Evolutionary conservation across 2,888 invertebrate genomes (phyloP).

Genomic region (Ectemnius cavifrons): DNA sequence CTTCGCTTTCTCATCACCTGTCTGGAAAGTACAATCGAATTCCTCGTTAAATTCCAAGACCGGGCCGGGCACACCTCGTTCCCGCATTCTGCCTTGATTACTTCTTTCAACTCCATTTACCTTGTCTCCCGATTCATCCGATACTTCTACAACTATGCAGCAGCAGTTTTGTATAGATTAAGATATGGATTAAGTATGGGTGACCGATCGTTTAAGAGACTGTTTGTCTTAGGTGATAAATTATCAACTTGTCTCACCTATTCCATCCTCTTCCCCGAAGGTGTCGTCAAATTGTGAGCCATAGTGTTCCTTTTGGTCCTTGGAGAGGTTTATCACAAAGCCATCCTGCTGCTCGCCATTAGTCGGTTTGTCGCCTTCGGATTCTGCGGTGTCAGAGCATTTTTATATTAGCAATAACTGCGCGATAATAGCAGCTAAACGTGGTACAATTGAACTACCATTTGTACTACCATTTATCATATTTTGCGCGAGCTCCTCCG

Average conservation of each 20-base stretch:
- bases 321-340: slow-evolving; percentile 86
- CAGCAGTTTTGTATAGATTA: slow-evolving; percentile 52
- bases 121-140: slow-evolving; percentile 72
- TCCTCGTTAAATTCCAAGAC: neutral
- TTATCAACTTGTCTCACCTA: slow-evolving; percentile 62
- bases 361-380: slow-evolving; percentile 49
- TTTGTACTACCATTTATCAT: slow-evolving; percentile 65
- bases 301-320: slow-evolving; percentile 86
- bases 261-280: slow-evolving; percentile 67
- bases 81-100: neutral
- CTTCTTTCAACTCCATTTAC: slow-evolving; percentile 56
- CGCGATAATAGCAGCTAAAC: too few relatives aligned
- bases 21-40: slow-evolving; percentile 21
- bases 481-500: slow-evolving; percentile 72
- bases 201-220: neutral
- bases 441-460: too few relatives aligned
- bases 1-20: slow-evolving; percentile 33
- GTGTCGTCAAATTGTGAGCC: slow-evolving; percentile 83
- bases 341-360: slow-evolving; percentile 72
- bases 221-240: neutral
- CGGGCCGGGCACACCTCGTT: neutral
- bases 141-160: slow-evolving; percentile 71
- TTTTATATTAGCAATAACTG: too few relatives aligned
- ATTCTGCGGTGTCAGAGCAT: slow-evolving; percentile 21
- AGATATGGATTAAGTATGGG: slow-evolving; percentile 32